phyloP scores from a whole-genome alignment of 2,888 invertebrate genomes.

The Brachypalpus laphriformis region DNA sequence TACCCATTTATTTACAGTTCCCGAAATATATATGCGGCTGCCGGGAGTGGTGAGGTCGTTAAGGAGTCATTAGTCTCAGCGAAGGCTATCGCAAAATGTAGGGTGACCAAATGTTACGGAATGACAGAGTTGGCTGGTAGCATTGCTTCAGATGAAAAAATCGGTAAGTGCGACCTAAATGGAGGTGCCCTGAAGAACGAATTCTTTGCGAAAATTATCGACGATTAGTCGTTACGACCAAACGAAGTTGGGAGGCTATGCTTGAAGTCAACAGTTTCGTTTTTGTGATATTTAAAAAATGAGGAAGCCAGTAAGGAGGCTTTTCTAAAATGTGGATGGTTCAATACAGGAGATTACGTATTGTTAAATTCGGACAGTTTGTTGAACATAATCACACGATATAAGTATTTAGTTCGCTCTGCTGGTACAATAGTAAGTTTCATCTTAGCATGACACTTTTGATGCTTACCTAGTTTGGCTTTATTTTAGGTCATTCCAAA shows the following conservation, averaged over 20 bases:
- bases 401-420: constrained; percentile 61
- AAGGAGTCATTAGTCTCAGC: constrained; percentile 36
- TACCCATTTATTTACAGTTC: constrained; percentile 72
- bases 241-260: constrained; percentile 67
- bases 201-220: neutral
- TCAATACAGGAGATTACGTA: constrained; percentile 71
- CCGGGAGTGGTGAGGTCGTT: constrained; percentile 67
- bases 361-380: constrained; percentile 61
- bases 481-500: constrained; percentile 68
- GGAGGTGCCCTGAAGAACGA: constrained; percentile 70
- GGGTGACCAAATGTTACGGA: constrained; percentile 69
- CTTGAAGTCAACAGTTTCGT: constrained; percentile 62
- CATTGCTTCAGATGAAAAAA: constrained; percentile 65
- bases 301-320: constrained; percentile 24
- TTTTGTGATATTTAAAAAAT: constrained; percentile 54
- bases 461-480: neutral
- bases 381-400: constrained; percentile 57
- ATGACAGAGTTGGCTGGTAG: constrained; percentile 73
- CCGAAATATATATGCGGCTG: constrained; percentile 57
- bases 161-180: constrained; percentile 26
- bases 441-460: neutral
- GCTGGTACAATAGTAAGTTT: constrained; percentile 60
- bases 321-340: constrained; percentile 48
- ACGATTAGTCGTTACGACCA: constrained; percentile 50
- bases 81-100: constrained; percentile 47